Base-by-base conservation (phyloP, 1,140 invertebrate genomes). In the Bombus sylvicola region DNA sequence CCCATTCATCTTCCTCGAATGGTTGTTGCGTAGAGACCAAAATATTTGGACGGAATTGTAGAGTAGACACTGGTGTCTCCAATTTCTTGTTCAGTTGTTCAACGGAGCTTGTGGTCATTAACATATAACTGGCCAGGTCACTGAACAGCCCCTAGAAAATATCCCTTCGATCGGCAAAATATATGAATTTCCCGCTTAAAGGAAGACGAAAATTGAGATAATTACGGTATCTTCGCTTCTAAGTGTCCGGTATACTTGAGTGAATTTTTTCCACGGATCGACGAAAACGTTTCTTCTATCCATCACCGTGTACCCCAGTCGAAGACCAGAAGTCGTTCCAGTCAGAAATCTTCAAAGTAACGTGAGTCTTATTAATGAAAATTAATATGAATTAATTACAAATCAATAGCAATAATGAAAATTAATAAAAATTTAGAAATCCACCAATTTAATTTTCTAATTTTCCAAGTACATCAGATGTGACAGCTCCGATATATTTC, bases 1-100 rank as follows among this genome's bases (percentile, higher is more conserved):
- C 93, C 95, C 95, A 96, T 22, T 93, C 84, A 81, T 96, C 95
- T 87, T 96, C 96, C n/a, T 91, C 93, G 88, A 94, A 96, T 25
- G 95, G 74, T 64, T 91, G 57, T 15, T 89, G 68, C n/a, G 94
- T 94, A 31, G 91, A 89, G 10, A 96, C 91, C 0, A 96, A 90
- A 53, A 96, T 95, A 85, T 96, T 96, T 15, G 96, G 95, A 79
- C 96, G 92, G 74, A 96, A 96, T 91, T 96, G 95, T 34, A 94
- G 81, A 22, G 91, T 68, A 3, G 90, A 82, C 8, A 95, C 85
- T n/a, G 91, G 79, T 28, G 83, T 89, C 13, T 93, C 85, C 28
- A 96, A 66, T 66, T 92, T 89, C 39, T 88, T 53, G 85, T 96
- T 96, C 22, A 96, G 84, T 41, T 95, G 93, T 0, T 92, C 81